phyloP scores from a whole-genome alignment of 2,797 vertebrate species.

The Parauchenoglanis ngamensis region DNA sequence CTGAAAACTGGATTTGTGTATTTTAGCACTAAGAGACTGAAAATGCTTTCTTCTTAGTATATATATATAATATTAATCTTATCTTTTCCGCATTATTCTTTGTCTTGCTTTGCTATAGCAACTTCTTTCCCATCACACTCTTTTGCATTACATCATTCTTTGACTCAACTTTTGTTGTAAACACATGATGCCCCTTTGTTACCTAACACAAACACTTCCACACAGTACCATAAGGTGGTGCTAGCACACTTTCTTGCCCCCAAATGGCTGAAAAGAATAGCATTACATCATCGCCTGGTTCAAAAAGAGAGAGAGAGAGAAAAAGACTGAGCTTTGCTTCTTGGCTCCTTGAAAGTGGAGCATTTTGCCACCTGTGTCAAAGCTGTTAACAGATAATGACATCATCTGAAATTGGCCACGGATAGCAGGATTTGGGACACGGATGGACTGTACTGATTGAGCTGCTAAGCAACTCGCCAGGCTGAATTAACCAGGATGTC shows the following conservation, averaged over 20 bases:
- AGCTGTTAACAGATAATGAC: conserved; percentile 61
- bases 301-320: conserved; percentile 43
- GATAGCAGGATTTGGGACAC: conserved; percentile 60
- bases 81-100: not conserved
- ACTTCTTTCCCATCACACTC: conserved; percentile 1
- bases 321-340: conserved; percentile 53
- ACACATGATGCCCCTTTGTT: conserved; percentile 53
- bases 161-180: conserved; percentile 39
- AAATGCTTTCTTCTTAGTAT: not conserved
- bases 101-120: not conserved
- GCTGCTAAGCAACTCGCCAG: conserved; percentile 40
- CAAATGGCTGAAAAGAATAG: not conserved
- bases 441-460: conserved; percentile 47
- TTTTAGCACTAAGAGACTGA: not conserved
- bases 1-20: not conserved
- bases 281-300: conserved; percentile 32
- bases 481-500: conserved; percentile 42
- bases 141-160: conserved; percentile 26
- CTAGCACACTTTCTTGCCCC: conserved; percentile 32
- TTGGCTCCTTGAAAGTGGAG: conserved; percentile 58
- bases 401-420: conserved; percentile 54
- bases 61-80: not conserved
- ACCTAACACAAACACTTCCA: conserved; percentile 36
- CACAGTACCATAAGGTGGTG: conserved; percentile 44
- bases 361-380: conserved; percentile 60